Conservation (phyloP, 2,888 invertebrate genomes). For the Drosophila mayaguana region DNA sequence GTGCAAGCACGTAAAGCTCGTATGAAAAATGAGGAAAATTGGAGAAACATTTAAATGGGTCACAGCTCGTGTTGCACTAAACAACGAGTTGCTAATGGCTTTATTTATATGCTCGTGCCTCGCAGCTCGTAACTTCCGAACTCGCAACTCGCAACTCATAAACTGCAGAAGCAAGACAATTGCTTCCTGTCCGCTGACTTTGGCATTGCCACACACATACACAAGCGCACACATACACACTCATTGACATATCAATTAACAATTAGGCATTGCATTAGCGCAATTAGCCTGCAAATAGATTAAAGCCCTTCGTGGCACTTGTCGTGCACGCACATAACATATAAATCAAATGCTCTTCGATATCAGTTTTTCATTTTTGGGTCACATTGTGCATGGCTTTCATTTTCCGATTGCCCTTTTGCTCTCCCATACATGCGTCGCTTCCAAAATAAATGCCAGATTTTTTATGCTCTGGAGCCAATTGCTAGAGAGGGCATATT, state of each 20-base stretch:
- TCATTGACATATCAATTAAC: constrained; percentile 61
- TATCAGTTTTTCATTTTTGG: constrained; percentile 59
- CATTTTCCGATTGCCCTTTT: constrained; percentile 31
- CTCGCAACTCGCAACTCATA: constrained; percentile 31
- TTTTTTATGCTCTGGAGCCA: constrained; percentile 10
- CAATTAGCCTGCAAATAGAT: constrained; percentile 56
- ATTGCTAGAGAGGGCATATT: neutral
- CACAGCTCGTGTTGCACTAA: constrained; percentile 57
- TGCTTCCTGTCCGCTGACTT: constrained; percentile 64
- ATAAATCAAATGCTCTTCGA: constrained; percentile 61
- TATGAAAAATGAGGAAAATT: constrained; percentile 11
- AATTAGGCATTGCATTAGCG: constrained; percentile 72
- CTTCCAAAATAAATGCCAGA: constrained; percentile 32
- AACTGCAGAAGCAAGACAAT: constrained; percentile 34
- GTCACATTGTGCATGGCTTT: constrained; percentile 59
- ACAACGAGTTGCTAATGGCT: constrained; percentile 53
- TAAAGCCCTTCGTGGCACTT: constrained; percentile 43
- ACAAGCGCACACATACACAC: neutral
- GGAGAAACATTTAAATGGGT: constrained; percentile 57
- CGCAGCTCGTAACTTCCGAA: neutral
- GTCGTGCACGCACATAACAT: constrained; percentile 47
- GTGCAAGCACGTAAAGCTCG: constrained; percentile 30
- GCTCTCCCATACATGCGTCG: neutral
- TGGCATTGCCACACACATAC: constrained; percentile 23
- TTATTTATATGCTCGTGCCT: constrained; percentile 49